Base-by-base conservation (phyloP, 2,888 invertebrate genomes). In the Cyaniris semiargus region DNA sequence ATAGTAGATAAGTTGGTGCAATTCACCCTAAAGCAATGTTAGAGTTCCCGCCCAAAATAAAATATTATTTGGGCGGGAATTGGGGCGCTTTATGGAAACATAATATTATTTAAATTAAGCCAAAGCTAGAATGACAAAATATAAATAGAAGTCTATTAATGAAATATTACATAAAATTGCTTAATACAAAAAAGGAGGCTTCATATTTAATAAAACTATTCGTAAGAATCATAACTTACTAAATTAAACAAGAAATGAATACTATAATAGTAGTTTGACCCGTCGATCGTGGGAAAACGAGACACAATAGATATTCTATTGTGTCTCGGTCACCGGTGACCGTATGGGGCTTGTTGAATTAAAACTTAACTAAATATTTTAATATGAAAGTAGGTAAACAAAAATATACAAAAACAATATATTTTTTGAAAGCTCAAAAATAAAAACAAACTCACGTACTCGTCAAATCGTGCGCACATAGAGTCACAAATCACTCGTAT, bases 401-500 rank as follows among this genome's bases (percentile, higher is more conserved):
- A 10, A 21, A 23, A 1, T 23, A 4, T 13, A 10, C 3, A 34
- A 13, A 60, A 23, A 60, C n/a, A 23, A 23, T 4, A 60, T 3
- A 10, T 10, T 23, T 18, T 21, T 23, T 3, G 4, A 13, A 23
- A 21, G 58, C 8, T 21, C 1, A 23, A 1, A 60, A 60, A 60
- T 23, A 38, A 71, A 15, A 18, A 71, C 21, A 71, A 53, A 74
- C 74, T 74, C 27, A 74, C 74, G 48, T 74, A 27, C 7, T 18
- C 8, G 74, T 48, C 18, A 53, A 74, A 48, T 0, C 48, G 48
- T 27, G 74, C 53, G 48, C 74, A 74, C 48, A 74, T 48, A 74
- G 44, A 44, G 23, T 72, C 74, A 74, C 74, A 74, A 79, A 78
- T 78, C 72, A 77, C 76, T 78, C 48, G 53, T 74, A 74, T 74